Evolutionary conservation across 2,888 invertebrate genomes (phyloP).

Genomic region (Trichopoda pennipes): DNA sequence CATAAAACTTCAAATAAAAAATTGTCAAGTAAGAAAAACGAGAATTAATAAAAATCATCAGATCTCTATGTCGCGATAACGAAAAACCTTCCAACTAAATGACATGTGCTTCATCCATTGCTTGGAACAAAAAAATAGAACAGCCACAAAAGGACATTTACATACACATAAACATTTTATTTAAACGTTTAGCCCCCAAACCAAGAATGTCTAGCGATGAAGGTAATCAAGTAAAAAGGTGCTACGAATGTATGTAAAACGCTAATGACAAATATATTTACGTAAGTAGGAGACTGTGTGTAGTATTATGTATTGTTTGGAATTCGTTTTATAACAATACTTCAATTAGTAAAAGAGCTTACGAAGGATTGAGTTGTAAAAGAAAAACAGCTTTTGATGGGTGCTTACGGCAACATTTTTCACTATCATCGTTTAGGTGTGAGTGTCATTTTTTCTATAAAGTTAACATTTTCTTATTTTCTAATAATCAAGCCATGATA

Average conservation of each 20-base stretch:
- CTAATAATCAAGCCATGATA: too few relatives aligned
- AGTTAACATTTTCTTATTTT: too few relatives aligned
- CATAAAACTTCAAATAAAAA: background rate
- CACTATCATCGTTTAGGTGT: too few relatives aligned
- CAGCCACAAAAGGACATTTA: background rate
- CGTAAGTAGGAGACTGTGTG: background rate
- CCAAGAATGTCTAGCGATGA: background rate
- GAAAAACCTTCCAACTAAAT: slow-evolving; percentile 50
- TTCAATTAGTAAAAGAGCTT: too few relatives aligned
- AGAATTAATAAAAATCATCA: background rate
- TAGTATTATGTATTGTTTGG: background rate
- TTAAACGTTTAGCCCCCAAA: background rate
- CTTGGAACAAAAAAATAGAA: background rate
- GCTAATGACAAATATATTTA: background rate
- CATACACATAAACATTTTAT: background rate
- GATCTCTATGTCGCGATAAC: slow-evolving; percentile 17
- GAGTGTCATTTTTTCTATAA: too few relatives aligned
- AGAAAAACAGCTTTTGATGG: too few relatives aligned
- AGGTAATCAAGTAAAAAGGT: background rate
- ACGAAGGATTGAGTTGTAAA: too few relatives aligned
- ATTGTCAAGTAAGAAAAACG: background rate
- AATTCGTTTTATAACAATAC: background rate
- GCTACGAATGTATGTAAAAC: background rate
- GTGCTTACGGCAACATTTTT: too few relatives aligned
- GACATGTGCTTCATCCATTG: slow-evolving; percentile 6